A percentile compares a stretch with the other conserved stretches of the same genome.
phyloP scores from a whole-genome alignment of 1,140 invertebrate species.

The Rhysida immarginata region DNA sequence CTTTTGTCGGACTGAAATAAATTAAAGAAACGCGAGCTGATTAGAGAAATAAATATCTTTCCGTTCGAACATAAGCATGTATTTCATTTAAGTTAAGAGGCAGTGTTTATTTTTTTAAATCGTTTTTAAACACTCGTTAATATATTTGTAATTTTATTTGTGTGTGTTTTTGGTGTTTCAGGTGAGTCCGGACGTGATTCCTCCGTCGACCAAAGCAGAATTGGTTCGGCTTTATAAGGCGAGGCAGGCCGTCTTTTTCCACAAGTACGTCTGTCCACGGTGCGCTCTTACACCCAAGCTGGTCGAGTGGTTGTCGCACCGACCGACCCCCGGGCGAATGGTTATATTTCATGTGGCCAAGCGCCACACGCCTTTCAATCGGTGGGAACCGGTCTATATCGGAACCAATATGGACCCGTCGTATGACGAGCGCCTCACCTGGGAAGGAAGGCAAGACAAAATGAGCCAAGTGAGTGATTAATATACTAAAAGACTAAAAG shows the following conservation, averaged over 20 bases:
- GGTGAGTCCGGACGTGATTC: constrained; percentile 32
- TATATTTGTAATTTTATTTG: background rate
- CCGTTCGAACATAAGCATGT: too few relatives aligned
- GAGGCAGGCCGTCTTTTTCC: constrained; percentile 36
- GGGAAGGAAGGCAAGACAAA: constrained; percentile 71
- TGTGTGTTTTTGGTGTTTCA: background rate
- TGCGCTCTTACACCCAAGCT: constrained; percentile 63
- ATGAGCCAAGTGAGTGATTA: constrained; percentile 80
- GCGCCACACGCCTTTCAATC: constrained; percentile 49
- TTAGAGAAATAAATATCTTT: too few relatives aligned
- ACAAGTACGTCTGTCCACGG: constrained; percentile 45
- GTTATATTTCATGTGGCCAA: constrained; percentile 41
- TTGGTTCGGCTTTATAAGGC: constrained; percentile 30
- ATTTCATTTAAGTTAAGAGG: too few relatives aligned
- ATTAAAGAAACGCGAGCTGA: too few relatives aligned
- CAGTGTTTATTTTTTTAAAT: too few relatives aligned
- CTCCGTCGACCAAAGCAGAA: constrained; percentile 32
- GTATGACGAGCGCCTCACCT: constrained; percentile 60
- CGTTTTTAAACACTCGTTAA: too few relatives aligned
- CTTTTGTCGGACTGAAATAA: too few relatives aligned
- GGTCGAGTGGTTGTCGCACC: constrained; percentile 41
- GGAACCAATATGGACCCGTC: constrained; percentile 59
- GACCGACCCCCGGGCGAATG: constrained; percentile 33
- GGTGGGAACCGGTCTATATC: constrained; percentile 71
- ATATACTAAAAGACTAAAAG: too few relatives aligned